Percentiles rank a stretch among this genome's conserved stretches.
These are phyloP conservation scores for Cyanocitta stelleri DNA, from an alignment of 2,113 vertebrate genomes.

Conservation along the genomic window DNA sequence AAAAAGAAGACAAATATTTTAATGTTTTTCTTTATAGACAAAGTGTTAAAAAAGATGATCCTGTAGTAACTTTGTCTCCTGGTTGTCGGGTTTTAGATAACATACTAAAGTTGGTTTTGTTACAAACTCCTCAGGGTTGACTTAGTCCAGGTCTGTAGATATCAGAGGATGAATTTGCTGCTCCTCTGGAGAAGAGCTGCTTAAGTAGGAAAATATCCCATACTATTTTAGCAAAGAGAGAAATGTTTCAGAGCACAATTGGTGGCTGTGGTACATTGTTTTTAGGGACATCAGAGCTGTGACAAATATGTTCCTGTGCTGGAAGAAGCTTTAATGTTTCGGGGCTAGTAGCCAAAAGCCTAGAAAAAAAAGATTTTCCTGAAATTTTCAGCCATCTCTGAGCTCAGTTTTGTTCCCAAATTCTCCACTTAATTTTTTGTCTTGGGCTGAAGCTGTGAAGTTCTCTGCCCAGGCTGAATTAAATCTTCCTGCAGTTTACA, in stretches of 20 bases:
- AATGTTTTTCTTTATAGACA: not conserved
- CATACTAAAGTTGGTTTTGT: not conserved
- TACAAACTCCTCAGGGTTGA: not conserved
- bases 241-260: not conserved
- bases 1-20: not conserved
- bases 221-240: not conserved
- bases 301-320: not conserved
- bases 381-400: not conserved
- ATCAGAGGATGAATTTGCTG: not conserved
- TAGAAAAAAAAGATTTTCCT: not conserved
- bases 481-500: not conserved
- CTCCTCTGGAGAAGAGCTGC: not conserved
- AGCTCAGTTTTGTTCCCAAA: not conserved
- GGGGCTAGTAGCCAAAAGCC: not conserved
- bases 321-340: not conserved
- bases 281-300: not conserved
- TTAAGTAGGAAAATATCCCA: not conserved
- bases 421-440: not conserved
- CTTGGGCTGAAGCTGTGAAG: not conserved
- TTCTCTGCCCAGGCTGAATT: not conserved
- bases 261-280: fast-evolving
- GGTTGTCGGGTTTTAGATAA: not conserved
- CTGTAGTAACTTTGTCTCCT: not conserved
- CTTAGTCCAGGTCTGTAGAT: not conserved
- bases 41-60: not conserved